Evolutionary conservation across 64 coral and sea anemone species (phyloP).

Genomic region (Cladopsammia gracilis): DNA sequence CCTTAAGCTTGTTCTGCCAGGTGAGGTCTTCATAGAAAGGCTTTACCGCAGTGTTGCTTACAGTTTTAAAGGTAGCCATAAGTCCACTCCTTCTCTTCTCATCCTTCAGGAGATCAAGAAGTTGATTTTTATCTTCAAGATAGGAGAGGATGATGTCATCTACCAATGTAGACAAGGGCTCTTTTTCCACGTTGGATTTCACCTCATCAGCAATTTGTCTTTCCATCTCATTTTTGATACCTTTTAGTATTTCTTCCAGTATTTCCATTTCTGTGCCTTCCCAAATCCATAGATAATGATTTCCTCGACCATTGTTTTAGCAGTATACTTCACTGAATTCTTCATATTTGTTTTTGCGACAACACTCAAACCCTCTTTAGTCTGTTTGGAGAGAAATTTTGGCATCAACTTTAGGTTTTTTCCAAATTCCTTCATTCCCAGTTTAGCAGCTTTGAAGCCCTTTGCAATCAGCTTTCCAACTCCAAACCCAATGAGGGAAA

Average conservation of each 20-base stretch:
- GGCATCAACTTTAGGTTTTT: not conserved
- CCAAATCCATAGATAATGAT: not conserved
- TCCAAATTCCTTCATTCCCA: not conserved
- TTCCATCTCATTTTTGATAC: not conserved
- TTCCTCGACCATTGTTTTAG: not conserved
- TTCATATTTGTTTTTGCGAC: not conserved
- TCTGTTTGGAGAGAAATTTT: not conserved
- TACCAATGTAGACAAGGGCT: conserved; percentile 3
- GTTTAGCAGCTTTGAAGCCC: conserved; percentile 16
- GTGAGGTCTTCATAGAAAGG: conserved; percentile 6
- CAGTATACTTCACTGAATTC: not conserved
- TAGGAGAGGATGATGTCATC: not conserved
- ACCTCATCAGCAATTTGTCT: not conserved
- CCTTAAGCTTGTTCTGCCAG: conserved; percentile 15
- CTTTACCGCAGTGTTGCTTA: not conserved
- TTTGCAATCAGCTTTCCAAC: conserved; percentile 20
- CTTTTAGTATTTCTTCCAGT: not conserved
- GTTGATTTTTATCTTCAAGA: conserved; percentile 1
- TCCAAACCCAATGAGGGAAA: not conserved
- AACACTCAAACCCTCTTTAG: conserved; percentile 16
- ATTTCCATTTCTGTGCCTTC: not conserved
- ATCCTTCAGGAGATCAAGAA: not conserved
- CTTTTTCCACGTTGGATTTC: not conserved
- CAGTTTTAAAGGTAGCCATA: not conserved
- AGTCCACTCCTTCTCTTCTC: not conserved